phyloP scores from a whole-genome alignment of 2,888 invertebrate genomes.

The Alsophila aescularia region DNA sequence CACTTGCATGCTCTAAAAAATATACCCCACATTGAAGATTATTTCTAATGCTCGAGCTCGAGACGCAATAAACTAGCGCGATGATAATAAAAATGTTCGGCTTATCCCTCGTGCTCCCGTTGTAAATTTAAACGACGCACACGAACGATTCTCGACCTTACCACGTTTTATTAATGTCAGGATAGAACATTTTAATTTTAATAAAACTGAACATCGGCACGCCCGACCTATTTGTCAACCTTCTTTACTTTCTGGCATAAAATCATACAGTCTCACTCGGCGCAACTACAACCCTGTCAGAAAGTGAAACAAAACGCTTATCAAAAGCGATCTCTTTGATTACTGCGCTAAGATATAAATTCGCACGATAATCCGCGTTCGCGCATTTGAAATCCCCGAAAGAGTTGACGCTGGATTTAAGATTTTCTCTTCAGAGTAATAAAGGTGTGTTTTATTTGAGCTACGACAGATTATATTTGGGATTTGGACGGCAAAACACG shows the following conservation, averaged over 20 bases:
- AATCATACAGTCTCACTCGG: constrained; percentile 79
- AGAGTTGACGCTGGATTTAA: constrained; percentile 73
- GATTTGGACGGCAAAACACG: constrained; percentile 81
- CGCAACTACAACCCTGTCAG: constrained; percentile 64
- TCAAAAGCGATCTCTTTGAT: constrained; percentile 75
- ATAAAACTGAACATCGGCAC: constrained; percentile 83
- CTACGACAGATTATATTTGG: constrained; percentile 78
- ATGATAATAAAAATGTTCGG: constrained; percentile 80
- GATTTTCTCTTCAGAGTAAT: constrained; percentile 82
- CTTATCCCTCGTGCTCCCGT: constrained; percentile 71
- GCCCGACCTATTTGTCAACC: constrained; percentile 84
- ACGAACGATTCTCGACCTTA: constrained; percentile 71
- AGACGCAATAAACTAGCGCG: constrained; percentile 77
- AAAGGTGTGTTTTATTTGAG: constrained; percentile 83
- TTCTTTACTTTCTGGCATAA: constrained; percentile 82
- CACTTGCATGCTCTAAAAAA: constrained; percentile 54
- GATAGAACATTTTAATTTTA: constrained; percentile 82
- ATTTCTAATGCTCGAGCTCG: constrained; percentile 76
- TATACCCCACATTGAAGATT: constrained; percentile 68
- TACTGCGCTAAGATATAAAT: constrained; percentile 76
- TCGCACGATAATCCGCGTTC: constrained; percentile 70
- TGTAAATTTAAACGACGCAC: constrained; percentile 67
- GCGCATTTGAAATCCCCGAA: constrained; percentile 70
- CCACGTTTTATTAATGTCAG: constrained; percentile 75
- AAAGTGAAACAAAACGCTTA: constrained; percentile 47